A percentile compares a stretch with the other conserved stretches of the same genome.
These are phyloP conservation scores for Cinclus mexicanus DNA, from an alignment of 2,113 vertebrate genomes.

Conservation along the genomic window DNA sequence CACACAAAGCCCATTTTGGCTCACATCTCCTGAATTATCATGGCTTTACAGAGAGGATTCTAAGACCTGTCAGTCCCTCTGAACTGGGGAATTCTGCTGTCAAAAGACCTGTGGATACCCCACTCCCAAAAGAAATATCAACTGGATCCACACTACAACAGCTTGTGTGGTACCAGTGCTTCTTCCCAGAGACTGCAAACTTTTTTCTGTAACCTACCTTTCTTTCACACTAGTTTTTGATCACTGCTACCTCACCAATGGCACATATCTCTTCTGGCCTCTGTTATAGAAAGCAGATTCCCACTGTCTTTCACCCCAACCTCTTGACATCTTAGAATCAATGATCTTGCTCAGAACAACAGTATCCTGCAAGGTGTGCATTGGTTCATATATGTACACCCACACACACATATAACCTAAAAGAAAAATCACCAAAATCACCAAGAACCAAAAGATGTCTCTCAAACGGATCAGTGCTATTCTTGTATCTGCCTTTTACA, in stretches of 20 bases:
- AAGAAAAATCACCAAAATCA: neutral
- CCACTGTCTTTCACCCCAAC: neutral
- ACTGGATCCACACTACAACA: neutral
- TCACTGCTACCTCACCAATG: neutral
- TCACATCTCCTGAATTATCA: neutral
- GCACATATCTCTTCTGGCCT: neutral
- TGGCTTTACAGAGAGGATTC: neutral
- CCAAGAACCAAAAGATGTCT: neutral
- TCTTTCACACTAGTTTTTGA: neutral
- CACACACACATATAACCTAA: neutral
- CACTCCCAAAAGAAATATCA: neutral
- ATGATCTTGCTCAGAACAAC: neutral
- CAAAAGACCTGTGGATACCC: neutral
- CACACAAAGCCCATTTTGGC: neutral
- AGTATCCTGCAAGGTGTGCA: neutral
- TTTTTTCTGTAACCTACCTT: neutral
- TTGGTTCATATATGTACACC: fast-evolving
- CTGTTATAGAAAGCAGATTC: neutral
- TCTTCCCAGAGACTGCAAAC: neutral
- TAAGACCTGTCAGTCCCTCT: neutral
- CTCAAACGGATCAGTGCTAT: neutral
- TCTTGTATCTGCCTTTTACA: neutral
- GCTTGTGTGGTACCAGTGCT: neutral
- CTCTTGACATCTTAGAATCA: neutral
- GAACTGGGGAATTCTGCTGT: neutral